phyloP scores from a whole-genome alignment of 2,113 vertebrate genomes.

The Acrocephalus kingi region DNA sequence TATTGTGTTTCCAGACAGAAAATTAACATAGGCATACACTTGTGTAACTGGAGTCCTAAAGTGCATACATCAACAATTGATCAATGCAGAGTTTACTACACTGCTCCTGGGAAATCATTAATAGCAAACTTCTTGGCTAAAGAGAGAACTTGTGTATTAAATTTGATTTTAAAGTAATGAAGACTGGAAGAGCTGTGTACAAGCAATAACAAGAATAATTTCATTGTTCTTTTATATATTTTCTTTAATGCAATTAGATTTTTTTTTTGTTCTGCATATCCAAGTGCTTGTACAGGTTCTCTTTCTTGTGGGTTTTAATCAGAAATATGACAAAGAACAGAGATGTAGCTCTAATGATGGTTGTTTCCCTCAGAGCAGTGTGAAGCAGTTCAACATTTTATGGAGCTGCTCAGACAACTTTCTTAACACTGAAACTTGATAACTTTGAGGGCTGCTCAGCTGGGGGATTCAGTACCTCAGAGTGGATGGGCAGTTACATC shows the following conservation, averaged over 20 bases:
- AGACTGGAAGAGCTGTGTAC: conserved; percentile 13
- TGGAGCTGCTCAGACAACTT: neutral
- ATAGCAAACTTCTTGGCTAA: neutral
- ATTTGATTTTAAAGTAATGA: conserved; percentile 49
- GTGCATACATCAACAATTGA: conserved; percentile 27
- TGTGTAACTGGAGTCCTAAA: conserved; percentile 42
- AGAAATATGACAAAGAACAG: neutral
- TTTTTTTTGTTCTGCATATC: neutral
- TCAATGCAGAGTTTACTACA: conserved; percentile 2
- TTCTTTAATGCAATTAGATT: neutral
- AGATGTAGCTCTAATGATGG: neutral
- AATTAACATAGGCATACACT: conserved; percentile 7
- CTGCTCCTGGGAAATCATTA: conserved; percentile 12
- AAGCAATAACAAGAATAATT: neutral
- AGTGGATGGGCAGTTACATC: neutral
- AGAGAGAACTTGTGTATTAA: neutral
- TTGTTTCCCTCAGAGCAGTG: neutral
- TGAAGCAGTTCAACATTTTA: neutral
- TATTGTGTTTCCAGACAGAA: conserved; percentile 14
- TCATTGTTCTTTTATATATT: neutral
- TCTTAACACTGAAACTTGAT: neutral
- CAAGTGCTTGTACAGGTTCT: neutral
- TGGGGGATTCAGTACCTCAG: neutral
- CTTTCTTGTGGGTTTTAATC: neutral
- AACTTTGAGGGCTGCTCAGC: neutral